Evolutionary conservation across 92 coral and sea anemone genomes (phyloP).

Genomic region (Porites lobata): DNA sequence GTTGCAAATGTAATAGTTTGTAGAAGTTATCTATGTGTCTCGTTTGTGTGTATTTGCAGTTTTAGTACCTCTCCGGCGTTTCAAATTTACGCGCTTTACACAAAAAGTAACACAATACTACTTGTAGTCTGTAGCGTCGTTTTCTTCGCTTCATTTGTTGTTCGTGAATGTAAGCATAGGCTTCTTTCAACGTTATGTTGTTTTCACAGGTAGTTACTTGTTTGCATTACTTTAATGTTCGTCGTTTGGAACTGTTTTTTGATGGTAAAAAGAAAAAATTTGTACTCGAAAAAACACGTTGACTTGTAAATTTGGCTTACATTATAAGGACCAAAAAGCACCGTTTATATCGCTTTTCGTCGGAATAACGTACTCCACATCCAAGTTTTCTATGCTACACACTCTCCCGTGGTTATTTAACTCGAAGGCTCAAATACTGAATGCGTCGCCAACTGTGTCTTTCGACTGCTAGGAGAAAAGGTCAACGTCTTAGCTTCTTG

Average conservation of each 20-base stretch:
- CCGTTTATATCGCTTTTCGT: background rate
- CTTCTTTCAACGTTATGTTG: background rate
- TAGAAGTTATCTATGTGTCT: background rate
- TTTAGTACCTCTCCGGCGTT: background rate
- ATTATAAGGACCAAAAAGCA: background rate
- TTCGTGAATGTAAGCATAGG: background rate
- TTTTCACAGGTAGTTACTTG: background rate
- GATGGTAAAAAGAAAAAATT: background rate
- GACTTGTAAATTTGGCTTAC: background rate
- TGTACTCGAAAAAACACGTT: background rate
- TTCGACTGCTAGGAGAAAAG: background rate
- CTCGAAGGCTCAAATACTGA: too few relatives aligned
- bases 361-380: background rate
- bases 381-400: background rate
- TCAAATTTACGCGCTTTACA: constrained; percentile 39
- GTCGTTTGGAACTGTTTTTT: background rate
- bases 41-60: background rate
- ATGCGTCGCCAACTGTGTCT: background rate
- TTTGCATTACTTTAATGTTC: background rate
- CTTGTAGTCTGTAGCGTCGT: constrained; percentile 59
- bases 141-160: constrained; percentile 44
- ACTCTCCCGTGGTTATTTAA: background rate
- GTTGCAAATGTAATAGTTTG: background rate
- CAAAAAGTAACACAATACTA: constrained; percentile 76
- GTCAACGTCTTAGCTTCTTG: background rate